Conservation (phyloP, 2,113 vertebrate genomes). For the Grammomys surdaster region DNA sequence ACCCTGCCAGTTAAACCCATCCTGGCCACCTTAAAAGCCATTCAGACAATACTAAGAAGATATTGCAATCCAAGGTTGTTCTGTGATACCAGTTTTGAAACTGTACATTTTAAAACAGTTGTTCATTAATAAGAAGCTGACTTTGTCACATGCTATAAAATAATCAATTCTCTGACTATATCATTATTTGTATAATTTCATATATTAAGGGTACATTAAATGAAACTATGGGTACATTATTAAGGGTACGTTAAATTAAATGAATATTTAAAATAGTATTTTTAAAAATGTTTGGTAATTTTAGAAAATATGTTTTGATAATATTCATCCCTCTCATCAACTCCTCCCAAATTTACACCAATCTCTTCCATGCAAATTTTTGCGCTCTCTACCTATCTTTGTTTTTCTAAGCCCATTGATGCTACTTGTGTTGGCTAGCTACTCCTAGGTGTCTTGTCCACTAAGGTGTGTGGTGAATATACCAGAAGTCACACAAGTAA, state of each 20-base stretch:
- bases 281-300: neutral
- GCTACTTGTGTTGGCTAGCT: neutral
- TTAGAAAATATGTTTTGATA: neutral
- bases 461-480: neutral
- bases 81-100: neutral
- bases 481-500: neutral
- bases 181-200: neutral
- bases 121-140: neutral
- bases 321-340: neutral
- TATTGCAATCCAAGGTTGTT: neutral
- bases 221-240: too few species aligned
- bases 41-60: neutral
- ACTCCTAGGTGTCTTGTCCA: neutral
- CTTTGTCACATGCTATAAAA: neutral
- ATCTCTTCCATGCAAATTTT: neutral
- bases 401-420: neutral
- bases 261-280: neutral
- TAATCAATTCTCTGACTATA: neutral
- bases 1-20: neutral
- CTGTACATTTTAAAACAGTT: neutral
- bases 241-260: neutral
- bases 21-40: neutral
- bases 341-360: neutral
- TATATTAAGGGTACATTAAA: neutral
- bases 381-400: neutral